These are phyloP conservation scores for Hassar affinis DNA, from an alignment of 2,113 vertebrate genomes.

Conservation along the genomic window DNA sequence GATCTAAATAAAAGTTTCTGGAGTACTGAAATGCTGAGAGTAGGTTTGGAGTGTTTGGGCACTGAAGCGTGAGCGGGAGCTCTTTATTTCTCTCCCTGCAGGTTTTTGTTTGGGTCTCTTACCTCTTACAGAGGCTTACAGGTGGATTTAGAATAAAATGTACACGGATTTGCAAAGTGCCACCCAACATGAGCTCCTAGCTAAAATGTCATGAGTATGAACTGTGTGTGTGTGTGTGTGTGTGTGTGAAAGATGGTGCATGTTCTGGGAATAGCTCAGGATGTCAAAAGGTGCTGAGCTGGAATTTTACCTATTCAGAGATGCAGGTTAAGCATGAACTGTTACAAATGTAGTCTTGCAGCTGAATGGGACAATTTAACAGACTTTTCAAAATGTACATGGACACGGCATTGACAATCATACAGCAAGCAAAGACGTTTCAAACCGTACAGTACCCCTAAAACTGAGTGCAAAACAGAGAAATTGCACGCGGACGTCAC, in stretches of 20 bases:
- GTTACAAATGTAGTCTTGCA: neutral
- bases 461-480: neutral
- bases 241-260: neutral
- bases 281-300: neutral
- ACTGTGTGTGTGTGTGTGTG: neutral
- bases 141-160: slow-evolving; percentile 39
- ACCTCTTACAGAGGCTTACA: slow-evolving; percentile 39
- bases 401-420: neutral
- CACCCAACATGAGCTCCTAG: neutral
- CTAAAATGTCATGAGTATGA: neutral
- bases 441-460: neutral
- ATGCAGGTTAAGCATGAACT: slow-evolving; percentile 3
- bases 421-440: neutral
- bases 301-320: slow-evolving; percentile 8
- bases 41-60: neutral
- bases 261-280: neutral
- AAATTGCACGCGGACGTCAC: slow-evolving; percentile 12
- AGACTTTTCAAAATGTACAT: neutral
- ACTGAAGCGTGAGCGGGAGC: neutral
- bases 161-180: slow-evolving; percentile 15
- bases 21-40: too few relatives aligned
- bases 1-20: too few relatives aligned
- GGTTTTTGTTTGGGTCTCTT: slow-evolving; percentile 33
- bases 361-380: neutral
- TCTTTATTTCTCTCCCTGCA: neutral